Base-by-base conservation (phyloP, 2,113 vertebrate genomes). In the Scomber japonicus region DNA sequence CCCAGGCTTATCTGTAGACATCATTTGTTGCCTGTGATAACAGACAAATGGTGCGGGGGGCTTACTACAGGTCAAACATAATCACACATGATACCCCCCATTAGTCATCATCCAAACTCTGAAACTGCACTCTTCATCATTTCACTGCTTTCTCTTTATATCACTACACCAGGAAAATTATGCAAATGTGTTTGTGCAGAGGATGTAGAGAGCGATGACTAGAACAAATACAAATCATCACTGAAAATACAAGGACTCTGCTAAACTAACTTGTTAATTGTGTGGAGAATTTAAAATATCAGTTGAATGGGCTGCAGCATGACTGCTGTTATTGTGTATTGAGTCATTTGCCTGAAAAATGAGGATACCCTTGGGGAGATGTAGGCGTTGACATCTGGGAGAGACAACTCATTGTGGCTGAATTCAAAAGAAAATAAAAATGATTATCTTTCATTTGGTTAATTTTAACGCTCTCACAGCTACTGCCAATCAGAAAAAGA, bases 1-100 rank as follows among this genome's bases (percentile, higher is more conserved):
- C 21, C 76, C 90, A 88, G 53, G 94, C 96, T 96, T 95, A 94
- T 97, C 95, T 94, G 92, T 92, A 95, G 94, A 94, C 96, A 94
- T 95, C 91, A 96, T 97, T 97, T 95, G 96, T 97, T 95, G 95
- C 75, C 65, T 70, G 40, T 77, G 79, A 86, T 79, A 86, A 96
- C 95, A 95, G 94, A 95, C 95, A 95, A 95, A 82, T 71, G 67
- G 59, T 75, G 65, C 1, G 8, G 62, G 62, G 44, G 40, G 45
- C 95, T 96, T 74, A 56, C 63, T 53, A 93, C 95, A 94, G 95
- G 96, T 96, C 96, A 96, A 65, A 90, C 76, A 86, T 92, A 86
- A 91, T 89, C 81, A 83, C 88, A 67, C 70, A 87, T 87, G 77
- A 92, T 83, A 67, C 77, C 84, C 77, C 30, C 74, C 85, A 91